Evolutionary conservation across 2,888 invertebrate species (phyloP), one percentile per base, ranked within the genome.

Genomic region (Oxytorus armatus): DNA sequence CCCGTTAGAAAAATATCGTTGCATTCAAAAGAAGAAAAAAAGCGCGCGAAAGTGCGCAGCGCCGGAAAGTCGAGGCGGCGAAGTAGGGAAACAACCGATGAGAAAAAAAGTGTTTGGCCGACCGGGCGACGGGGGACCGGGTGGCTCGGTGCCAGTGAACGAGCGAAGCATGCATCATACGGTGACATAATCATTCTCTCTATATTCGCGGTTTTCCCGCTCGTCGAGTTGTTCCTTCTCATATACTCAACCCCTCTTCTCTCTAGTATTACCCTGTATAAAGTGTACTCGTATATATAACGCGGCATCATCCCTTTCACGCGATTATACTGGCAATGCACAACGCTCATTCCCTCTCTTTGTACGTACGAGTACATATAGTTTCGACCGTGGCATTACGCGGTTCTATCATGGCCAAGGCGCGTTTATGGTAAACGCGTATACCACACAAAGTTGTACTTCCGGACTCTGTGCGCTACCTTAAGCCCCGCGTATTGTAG

Each of bases 121-220:
- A 86, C 86, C 88, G 82, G 85, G 86, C 89, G 89, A 39, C 21
- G 73, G 61, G 69, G 85, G 87, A 86, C 86, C 88, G 82, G 85
- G 86, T 90, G 89, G 90, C 89, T 80, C 84, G 53, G 73, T 86
- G 88, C 90, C 90, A 89, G 83, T 79, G 82, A 82, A 79, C 87
- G 16, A 1, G 3, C 14, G 44, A 44, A 44, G 14, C 44, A 86
- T 89, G 86, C 84, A 89, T 89, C 89, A 88, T 86, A 85, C 72
- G 83, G 85, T 86, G 89, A 87, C 88, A 88, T 89, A 88, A 90
- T 89, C 88, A 86, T 29, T 25, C 87, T 86, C 88, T 86, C 86
- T 84, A 85, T 85, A 88, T 88, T 88, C 88, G 83, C 86, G 84
- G n/a, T n/a, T n/a, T n/a, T 86, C 85, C 84, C 83, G 82, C 87